phyloP scores from a whole-genome alignment of 30 jellyfish, hydroid and myxozoan genomes.

The Rhopilema esculentum region DNA sequence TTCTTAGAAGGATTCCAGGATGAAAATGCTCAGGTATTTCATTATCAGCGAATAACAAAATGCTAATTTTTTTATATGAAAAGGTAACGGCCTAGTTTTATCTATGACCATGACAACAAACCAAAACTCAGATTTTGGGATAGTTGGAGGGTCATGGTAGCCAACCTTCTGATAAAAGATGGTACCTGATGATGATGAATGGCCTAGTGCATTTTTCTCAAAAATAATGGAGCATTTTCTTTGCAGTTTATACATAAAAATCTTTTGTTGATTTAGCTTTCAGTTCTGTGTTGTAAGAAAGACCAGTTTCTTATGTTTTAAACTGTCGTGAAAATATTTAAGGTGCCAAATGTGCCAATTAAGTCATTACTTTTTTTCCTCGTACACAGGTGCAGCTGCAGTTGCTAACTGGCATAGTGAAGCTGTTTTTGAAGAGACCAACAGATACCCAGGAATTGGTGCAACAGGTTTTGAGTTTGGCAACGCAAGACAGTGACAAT shows the following conservation, averaged over 20 bases:
- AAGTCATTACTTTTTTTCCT: neutral
- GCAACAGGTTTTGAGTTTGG: constrained; percentile 94
- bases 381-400: constrained; percentile 88
- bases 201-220: no score
- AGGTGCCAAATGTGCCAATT: neutral
- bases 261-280: no score
- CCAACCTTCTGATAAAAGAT: no score
- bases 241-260: no score
- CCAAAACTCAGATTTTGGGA: no score
- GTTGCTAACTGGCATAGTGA: constrained; percentile 95
- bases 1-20: constrained; percentile 98
- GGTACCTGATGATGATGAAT: no score
- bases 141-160: no score
- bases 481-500: constrained; percentile 98
- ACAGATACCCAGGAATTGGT: constrained; percentile 96
- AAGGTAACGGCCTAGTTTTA: neutral
- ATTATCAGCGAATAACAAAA: neutral
- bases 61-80: neutral
- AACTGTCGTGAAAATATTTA: neutral
- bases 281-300: no score
- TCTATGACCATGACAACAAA: no score
- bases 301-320: no score
- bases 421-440: constrained; percentile 94
- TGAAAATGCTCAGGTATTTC: constrained; percentile 88
- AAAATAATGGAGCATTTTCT: no score